These are phyloP conservation scores for Steromphala cineraria DNA, from an alignment of 2,888 invertebrate genomes.

Conservation along the genomic window DNA sequence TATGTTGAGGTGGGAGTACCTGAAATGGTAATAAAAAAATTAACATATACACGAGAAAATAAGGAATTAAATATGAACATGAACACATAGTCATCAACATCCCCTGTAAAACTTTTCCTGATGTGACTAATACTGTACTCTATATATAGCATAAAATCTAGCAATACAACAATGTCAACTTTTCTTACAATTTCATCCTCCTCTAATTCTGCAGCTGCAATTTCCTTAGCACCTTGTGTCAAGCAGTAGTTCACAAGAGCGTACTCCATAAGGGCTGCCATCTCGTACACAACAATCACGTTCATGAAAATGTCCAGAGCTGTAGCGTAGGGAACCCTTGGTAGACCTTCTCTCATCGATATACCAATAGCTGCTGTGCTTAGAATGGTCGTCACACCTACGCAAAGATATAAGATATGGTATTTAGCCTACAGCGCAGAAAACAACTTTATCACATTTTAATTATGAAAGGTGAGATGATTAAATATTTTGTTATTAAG, in stretches of 20 bases:
- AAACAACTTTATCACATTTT: too few relatives aligned
- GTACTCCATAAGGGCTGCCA: conserved; percentile 73
- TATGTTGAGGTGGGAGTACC: conserved; percentile 16
- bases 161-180: background rate
- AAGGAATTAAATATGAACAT: too few relatives aligned
- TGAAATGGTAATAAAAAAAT: background rate
- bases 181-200: conserved; percentile 33
- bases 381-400: conserved; percentile 92
- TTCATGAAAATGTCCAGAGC: conserved; percentile 73
- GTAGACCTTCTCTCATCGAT: conserved; percentile 71
- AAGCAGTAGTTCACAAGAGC: conserved; percentile 74
- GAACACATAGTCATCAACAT: too few relatives aligned
- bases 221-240: conserved; percentile 29
- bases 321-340: conserved; percentile 73
- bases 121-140: too few relatives aligned
- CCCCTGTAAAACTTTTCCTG: too few relatives aligned
- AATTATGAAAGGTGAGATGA: too few relatives aligned
- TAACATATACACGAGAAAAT: too few relatives aligned
- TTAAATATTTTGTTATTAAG: too few relatives aligned
- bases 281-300: conserved; percentile 70
- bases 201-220: conserved; percentile 42
- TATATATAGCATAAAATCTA: too few relatives aligned
- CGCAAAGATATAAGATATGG: background rate
- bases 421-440: too few relatives aligned
- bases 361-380: conserved; percentile 85